Base-by-base conservation (phyloP, 1,140 invertebrate species). In the Pseudomyrmex gracilis region DNA sequence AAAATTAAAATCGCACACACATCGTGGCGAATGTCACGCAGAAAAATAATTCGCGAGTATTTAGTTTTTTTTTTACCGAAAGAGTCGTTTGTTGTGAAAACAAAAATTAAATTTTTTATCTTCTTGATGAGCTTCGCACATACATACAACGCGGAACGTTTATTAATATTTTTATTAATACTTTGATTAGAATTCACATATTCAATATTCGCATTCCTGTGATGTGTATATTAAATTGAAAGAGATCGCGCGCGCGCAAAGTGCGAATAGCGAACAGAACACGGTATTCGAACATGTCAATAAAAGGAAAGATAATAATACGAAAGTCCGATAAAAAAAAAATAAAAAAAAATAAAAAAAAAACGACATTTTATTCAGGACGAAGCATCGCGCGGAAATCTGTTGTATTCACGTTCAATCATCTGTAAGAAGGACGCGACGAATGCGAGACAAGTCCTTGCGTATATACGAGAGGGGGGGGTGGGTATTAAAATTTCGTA, bases 401-500 rank as follows among this genome's bases (percentile, higher is more conserved):
- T 87, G 85, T 87, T 87, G 83, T 73, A 87, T 87, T 87, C 85
- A 58, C 34, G 49, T 24, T 70, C 85, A 70, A 73, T 83, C 85
- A 53, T 57, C 86, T 58, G 82, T 87, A 86, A 87, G 85, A 80
- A 70, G n/a, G 51, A 57, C 17, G 15, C 60, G 51, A 68, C 17
- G 57, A 47, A 87, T 86, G 85, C 34, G 74, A 84, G 80, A n/a
- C 20, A 55, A 34, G 73, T 34, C 83, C 74, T 76, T 86, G 53
- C 34, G 34, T 34, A 34, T 34, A 34, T 71, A 47, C 55, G 73
- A 76, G 63, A 5, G 34, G 5, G 5, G 4, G 4, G 24, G 24
- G 24, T 34, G 7, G 34, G 83, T 87, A 87, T 87, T 87, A 87
- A 87, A 83, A 87, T 84, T 87, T 83, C 60, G 67, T 68, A 73